phyloP scores from a whole-genome alignment of 2,113 vertebrate species.

The Cranoglanis bouderius region DNA sequence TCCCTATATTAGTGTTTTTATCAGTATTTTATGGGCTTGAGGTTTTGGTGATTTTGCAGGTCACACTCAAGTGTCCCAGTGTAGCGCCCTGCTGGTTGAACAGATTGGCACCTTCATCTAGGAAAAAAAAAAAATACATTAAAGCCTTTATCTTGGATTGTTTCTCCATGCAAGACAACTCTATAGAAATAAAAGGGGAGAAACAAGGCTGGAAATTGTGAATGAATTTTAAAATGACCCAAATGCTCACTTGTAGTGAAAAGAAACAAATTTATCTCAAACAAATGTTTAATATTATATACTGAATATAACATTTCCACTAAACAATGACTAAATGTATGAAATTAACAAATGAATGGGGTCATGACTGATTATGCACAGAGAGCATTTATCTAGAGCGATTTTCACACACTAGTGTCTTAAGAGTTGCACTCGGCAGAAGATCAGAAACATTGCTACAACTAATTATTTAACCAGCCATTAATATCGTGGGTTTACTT shows the following conservation, averaged over 20 bases:
- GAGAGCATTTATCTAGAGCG: neutral
- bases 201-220: neutral
- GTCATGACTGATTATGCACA: neutral
- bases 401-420: neutral
- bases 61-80: neutral
- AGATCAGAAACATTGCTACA: neutral
- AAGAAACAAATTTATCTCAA: neutral
- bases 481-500: neutral
- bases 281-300: neutral
- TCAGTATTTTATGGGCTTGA: neutral
- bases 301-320: neutral
- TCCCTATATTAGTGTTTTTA: neutral
- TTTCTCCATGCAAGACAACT: neutral
- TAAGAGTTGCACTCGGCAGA: neutral
- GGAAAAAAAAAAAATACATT: neutral
- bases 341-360: neutral
- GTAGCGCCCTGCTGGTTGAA: neutral
- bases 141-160: neutral
- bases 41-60: neutral
- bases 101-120: neutral
- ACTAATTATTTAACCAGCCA: neutral
- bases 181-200: neutral
- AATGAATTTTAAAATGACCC: neutral
- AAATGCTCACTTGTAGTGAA: neutral
- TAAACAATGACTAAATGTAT: neutral